A percentile compares a stretch with the other conserved stretches of the same genome.
phyloP scores from a whole-genome alignment of 2,113 vertebrate species.

The Regulus satrapa region DNA sequence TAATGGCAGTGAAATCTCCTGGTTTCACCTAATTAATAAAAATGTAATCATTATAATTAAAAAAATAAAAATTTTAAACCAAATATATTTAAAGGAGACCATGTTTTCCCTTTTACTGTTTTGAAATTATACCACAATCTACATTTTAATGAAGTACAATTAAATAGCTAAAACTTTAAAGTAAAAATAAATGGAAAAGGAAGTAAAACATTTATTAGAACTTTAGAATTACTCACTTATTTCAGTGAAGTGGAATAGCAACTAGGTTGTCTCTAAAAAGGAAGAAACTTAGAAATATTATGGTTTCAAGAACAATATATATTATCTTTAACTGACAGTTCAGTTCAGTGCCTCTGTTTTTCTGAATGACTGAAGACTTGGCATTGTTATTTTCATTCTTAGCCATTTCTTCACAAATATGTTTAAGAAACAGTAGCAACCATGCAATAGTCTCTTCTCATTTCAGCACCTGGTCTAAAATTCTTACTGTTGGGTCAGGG shows the following conservation, averaged over 20 bases:
- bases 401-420: neutral
- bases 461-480: neutral
- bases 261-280: neutral
- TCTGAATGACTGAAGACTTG: neutral
- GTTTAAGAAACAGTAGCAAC: neutral
- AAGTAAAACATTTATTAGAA: neutral
- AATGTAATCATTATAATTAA: neutral
- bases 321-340: neutral
- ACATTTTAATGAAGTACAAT: neutral
- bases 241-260: neutral
- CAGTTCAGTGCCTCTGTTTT: neutral
- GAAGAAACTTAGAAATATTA: neutral
- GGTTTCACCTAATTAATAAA: neutral
- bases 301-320: neutral
- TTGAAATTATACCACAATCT: neutral
- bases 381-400: neutral
- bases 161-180: neutral
- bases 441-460: neutral
- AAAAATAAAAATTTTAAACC: neutral
- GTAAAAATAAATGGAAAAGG: neutral
- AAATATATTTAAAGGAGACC: neutral
- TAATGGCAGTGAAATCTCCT: neutral
- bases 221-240: neutral
- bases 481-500: neutral
- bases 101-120: neutral